Evolutionary conservation across 2,113 vertebrate species (phyloP).

Genomic region (Anser cygnoides): DNA sequence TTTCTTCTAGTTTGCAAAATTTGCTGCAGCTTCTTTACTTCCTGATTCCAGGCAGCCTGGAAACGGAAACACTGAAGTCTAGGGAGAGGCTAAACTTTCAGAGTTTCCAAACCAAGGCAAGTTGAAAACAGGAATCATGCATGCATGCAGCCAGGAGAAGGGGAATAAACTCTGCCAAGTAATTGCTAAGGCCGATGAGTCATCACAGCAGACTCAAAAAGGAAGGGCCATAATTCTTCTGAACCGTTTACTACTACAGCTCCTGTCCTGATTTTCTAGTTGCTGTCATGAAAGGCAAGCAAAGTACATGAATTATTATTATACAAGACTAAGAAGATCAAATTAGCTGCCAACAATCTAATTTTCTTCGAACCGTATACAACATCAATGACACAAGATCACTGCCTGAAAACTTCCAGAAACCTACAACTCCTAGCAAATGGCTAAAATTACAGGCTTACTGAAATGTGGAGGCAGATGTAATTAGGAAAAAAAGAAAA

Average conservation of each 20-base stretch:
- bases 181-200: constrained; percentile 53
- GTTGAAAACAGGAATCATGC: constrained; percentile 52
- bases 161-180: constrained; percentile 37
- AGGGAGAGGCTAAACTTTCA: constrained; percentile 63
- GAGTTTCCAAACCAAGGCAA: constrained; percentile 46
- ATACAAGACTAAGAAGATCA: constrained; percentile 28
- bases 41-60: constrained; percentile 69
- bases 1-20: constrained; percentile 58
- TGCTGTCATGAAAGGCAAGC: constrained; percentile 29
- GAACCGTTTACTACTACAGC: constrained; percentile 28
- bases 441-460: not conserved
- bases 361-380: constrained; percentile 21
- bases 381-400: not conserved
- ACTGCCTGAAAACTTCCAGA: constrained; percentile 15
- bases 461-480: not conserved
- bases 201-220: constrained; percentile 5
- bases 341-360: constrained; percentile 39
- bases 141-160: constrained; percentile 1
- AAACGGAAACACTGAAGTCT: constrained; percentile 62
- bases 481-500: not conserved
- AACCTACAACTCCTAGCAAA: not conserved
- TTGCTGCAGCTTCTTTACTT: constrained; percentile 52
- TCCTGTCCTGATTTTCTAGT: constrained; percentile 40
- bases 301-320: not conserved
- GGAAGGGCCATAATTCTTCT: constrained; percentile 36